phyloP scores from a whole-genome alignment of 2,797 vertebrate species.

The Chrosomus eos region DNA sequence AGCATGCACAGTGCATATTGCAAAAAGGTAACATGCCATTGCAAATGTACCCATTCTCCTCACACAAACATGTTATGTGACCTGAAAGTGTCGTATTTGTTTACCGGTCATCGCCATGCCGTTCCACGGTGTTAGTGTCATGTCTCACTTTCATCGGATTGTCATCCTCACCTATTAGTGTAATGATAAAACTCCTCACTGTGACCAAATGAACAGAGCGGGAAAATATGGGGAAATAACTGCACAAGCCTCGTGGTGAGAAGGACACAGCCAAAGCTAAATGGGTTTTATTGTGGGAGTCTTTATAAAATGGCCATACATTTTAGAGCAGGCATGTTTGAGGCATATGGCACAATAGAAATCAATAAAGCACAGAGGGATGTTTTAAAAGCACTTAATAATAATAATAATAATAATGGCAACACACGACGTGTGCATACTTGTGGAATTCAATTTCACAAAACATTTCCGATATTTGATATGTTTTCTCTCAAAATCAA shows the following conservation, averaged over 20 bases:
- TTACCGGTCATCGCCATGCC: not conserved
- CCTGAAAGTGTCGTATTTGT: constrained; percentile 50
- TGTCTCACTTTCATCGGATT: constrained; percentile 30
- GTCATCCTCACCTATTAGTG: constrained; percentile 32
- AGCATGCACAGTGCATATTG: not conserved
- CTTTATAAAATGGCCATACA: constrained; percentile 48
- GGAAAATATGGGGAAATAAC: constrained; percentile 48
- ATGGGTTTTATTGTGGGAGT: constrained; percentile 45
- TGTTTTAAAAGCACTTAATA: constrained; percentile 11
- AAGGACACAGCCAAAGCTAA: constrained; percentile 45
- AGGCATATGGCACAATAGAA: not conserved
- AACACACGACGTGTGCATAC: not conserved
- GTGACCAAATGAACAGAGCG: not conserved
- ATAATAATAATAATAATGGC: constrained; percentile 13
- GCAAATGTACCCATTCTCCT: not conserved
- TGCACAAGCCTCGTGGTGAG: constrained; percentile 42
- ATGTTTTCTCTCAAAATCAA: not conserved
- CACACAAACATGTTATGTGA: constrained; percentile 21
- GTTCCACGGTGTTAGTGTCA: constrained; percentile 11
- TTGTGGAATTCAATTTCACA: not conserved
- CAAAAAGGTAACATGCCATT: not conserved
- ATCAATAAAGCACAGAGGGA: not conserved
- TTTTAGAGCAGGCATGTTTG: constrained; percentile 14
- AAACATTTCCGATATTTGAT: not conserved
- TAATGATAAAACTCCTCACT: constrained; percentile 30